These are phyloP conservation scores for Chamaea fasciata DNA, from an alignment of 2,113 vertebrate species.

Conservation along the genomic window DNA sequence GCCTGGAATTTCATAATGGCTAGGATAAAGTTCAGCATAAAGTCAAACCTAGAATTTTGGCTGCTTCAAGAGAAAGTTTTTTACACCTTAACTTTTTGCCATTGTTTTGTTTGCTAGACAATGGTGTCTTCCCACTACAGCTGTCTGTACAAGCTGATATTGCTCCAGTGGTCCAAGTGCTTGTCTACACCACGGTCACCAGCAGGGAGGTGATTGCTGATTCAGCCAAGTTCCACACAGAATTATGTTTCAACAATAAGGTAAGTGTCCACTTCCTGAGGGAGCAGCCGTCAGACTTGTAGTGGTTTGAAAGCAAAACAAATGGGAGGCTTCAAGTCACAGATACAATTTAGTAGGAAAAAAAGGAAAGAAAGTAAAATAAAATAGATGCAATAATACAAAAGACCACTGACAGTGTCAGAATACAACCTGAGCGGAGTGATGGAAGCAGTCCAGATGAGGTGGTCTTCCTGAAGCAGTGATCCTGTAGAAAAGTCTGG, in stretches of 20 bases:
- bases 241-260: conserved; percentile 84
- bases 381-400: no score
- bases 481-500: no score
- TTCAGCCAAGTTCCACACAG: conserved; percentile 70
- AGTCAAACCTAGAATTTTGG: neutral
- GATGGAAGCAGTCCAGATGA: no score
- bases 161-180: conserved; percentile 78
- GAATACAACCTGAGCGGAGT: no score
- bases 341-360: no score
- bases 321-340: no score
- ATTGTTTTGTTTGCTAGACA: conserved; percentile 44
- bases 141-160: conserved; percentile 63
- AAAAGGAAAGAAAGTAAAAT: no score
- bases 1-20: neutral
- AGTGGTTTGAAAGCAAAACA: no score
- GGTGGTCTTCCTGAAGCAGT: no score
- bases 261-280: conserved; percentile 49
- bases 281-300: no score
- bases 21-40: neutral
- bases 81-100: neutral
- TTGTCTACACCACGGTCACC: conserved; percentile 78
- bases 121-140: conserved; percentile 63
- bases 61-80: neutral
- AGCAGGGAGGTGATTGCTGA: conserved; percentile 80
- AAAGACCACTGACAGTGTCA: no score